Evolutionary conservation across 2,888 invertebrate genomes (phyloP), one percentile per base, ranked within the genome.

Genomic region (Bruchidius siliquastri): DNA sequence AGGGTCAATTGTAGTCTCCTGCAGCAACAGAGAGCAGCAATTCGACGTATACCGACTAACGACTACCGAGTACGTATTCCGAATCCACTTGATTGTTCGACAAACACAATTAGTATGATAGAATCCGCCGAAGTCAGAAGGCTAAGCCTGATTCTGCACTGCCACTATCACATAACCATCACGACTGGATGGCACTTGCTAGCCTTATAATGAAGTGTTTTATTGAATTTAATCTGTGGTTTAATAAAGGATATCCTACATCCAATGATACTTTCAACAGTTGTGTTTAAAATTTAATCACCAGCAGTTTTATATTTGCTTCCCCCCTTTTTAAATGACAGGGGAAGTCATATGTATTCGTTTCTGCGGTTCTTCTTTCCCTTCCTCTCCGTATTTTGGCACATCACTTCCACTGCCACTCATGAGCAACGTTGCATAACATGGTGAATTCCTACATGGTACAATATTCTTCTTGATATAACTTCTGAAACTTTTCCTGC

Each of bases 201-300:
- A 72, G 76, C 74, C 72, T 68, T 49, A 21, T 71, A 74, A 74
- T 72, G 74, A 74, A 77, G 73, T 74, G 77, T 75, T 77, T 49
- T 75, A 77, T 77, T 77, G 77, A 74, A 73, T 77, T 72, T 77
- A 77, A 77, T 77, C 71, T 72, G 75, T 75, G 77, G 73, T 77
- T 72, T 77, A 77, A 77, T 77, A 71, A 73, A 77, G 77, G 77
- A 77, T 77, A 77, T 77, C 77, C 77, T 77, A 71, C 75, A 74
- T 76, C 75, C 74, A 76, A 77, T 75, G 77, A 75, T 77, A 75
- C 75, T 74, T 74, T 75, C 77, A 75, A 77, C 75, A 69, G 74
- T 73, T 71, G 69, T 76, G 76, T 76, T 74, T 76, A 75, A 74
- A 76, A 74, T 76, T 74, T 73, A 74, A 74, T 74, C 72, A 74